phyloP scores from a whole-genome alignment of 2,888 invertebrate genomes.

The Helicoverpa assulta region DNA sequence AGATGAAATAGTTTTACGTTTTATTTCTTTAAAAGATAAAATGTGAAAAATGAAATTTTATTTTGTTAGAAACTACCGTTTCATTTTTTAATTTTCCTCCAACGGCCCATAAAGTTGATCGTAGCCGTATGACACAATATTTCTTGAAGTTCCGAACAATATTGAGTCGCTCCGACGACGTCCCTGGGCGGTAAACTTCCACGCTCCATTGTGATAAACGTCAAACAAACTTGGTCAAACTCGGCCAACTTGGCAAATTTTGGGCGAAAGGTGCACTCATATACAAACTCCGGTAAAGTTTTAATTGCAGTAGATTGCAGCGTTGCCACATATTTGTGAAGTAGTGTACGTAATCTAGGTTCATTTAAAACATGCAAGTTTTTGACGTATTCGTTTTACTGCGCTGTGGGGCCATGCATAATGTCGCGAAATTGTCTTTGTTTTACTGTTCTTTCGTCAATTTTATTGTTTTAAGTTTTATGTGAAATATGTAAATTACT shows the following conservation, averaged over 20 bases:
- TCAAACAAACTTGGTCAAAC: conserved; percentile 70
- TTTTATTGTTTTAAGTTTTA: conserved; percentile 25
- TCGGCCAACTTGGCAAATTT: conserved; percentile 77
- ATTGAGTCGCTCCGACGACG: conserved; percentile 70
- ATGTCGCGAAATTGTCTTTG: conserved; percentile 46
- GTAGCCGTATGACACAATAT: conserved; percentile 69
- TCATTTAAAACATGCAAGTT: conserved; percentile 63
- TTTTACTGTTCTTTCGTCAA: conserved; percentile 36
- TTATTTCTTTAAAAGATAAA: not conserved
- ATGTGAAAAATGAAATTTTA: not conserved
- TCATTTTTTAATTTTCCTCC: conserved; percentile 53
- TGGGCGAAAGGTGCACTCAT: conserved; percentile 85
- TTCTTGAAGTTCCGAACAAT: conserved; percentile 76
- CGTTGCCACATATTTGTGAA: conserved; percentile 69
- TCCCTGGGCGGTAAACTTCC: conserved; percentile 72
- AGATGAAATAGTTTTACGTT: not conserved
- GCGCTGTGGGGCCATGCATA: conserved; percentile 23
- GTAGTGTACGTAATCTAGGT: conserved; percentile 54
- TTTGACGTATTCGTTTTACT: conserved; percentile 35
- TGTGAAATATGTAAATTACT: conserved; percentile 15
- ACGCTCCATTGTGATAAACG: conserved; percentile 79
- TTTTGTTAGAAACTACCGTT: conserved; percentile 25
- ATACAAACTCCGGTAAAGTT: conserved; percentile 83
- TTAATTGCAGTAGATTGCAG: conserved; percentile 86
- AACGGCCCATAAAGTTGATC: conserved; percentile 58